These are phyloP conservation scores for Rhinichthys osculus DNA, from an alignment of 2,797 vertebrate genomes.

Conservation along the genomic window DNA sequence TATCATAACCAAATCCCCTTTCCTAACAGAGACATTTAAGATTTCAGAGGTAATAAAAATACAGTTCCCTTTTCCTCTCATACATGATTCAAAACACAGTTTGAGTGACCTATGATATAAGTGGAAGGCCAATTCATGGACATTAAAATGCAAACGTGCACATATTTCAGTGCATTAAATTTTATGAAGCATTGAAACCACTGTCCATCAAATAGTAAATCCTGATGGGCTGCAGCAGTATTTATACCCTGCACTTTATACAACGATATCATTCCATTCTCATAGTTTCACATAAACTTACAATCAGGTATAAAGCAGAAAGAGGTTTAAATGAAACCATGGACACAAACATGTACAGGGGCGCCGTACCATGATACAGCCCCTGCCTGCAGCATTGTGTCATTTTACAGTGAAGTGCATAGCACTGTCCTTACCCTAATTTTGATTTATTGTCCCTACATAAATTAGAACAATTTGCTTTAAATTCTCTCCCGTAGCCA, in stretches of 20 bases:
- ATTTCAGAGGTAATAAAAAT: constrained; percentile 21
- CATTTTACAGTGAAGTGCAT: constrained; percentile 98
- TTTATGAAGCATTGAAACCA: constrained; percentile 86
- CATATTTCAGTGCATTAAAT: constrained; percentile 84
- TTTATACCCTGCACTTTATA: constrained; percentile 76
- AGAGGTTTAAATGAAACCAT: constrained; percentile 36
- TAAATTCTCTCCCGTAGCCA: constrained; percentile 96
- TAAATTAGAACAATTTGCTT: constrained; percentile 99
- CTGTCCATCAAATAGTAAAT: constrained; percentile 83
- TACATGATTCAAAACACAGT: constrained; percentile 42
- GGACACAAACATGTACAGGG: constrained; percentile 58
- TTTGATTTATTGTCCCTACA: constrained; percentile 99
- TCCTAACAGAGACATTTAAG: constrained; percentile 8
- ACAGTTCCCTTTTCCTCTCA: constrained; percentile 27
- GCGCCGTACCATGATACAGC: constrained; percentile 80
- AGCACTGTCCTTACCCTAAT: constrained; percentile 99
- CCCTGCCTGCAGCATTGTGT: constrained; percentile 85
- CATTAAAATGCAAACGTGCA: constrained; percentile 84
- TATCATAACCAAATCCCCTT: not conserved
- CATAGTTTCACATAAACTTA: constrained; percentile 75
- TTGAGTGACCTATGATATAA: constrained; percentile 79
- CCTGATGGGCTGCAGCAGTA: constrained; percentile 79
- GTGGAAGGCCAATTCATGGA: constrained; percentile 78
- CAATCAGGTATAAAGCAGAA: constrained; percentile 55
- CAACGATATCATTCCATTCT: constrained; percentile 78